Base-by-base conservation (phyloP, 2,888 invertebrate genomes). In the Eilema caniola region DNA sequence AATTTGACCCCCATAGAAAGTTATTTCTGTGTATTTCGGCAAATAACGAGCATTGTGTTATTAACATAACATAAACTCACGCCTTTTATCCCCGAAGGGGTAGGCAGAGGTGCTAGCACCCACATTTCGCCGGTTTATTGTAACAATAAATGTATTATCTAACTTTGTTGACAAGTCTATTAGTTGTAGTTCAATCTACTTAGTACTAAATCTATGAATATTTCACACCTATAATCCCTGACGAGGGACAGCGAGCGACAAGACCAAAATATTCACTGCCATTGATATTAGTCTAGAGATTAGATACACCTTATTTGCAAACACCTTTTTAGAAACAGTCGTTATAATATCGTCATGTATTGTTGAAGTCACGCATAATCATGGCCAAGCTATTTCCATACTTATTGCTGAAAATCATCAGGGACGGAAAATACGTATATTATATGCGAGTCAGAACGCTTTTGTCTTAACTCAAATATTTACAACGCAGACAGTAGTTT, bases 221-320 rank as follows among this genome's bases (percentile, higher is more conserved):
- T 60, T 28, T 20, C 25, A 28, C 28, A 60, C 5, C 23, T 16
- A 28, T 74, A 76, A 79, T 76, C 79, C 63, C 56, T 56, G 20
- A 25, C 62, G 59, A 62, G 53, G 59, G 70, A 23, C 60, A 28
- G 23, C 60, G 24, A 14, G 8, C n/a, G 16, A 31, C 60, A 61
- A 61, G 67, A 75, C 73, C 69, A 78, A 76, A 75, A 73, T 71
- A 70, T 65, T 63, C 33, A 65, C 72, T 71, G 57, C 57, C 24
- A 76, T 70, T 73, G 63, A 41, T 41, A 20, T 47, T 61, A n/a
- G 31, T 61, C 28, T 31, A 62, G 24, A 63, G 41, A 79, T 79
- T 74, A 71, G 74, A 64, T 76, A 78, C 70, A 72, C 69, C 68
- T 60, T 73, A 72, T 65, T 62, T 60, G 69, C 47, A 62, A 67